Percentiles rank a stretch among this genome's conserved stretches.
These are phyloP conservation scores for Oegoconia quadripuncta DNA, from an alignment of 2,888 invertebrate species.

Conservation along the genomic window DNA sequence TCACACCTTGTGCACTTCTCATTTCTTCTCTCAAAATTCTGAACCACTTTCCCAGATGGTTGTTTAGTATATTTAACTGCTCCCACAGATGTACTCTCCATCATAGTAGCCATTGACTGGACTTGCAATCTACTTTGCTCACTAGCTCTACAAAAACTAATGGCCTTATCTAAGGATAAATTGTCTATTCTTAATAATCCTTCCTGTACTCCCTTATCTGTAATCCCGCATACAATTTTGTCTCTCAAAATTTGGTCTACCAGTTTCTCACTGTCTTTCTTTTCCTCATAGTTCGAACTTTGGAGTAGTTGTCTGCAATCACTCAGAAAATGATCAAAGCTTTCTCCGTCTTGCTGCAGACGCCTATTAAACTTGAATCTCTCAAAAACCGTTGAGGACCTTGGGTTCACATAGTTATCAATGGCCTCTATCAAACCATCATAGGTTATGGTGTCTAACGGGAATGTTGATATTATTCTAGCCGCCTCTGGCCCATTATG, in stretches of 20 bases:
- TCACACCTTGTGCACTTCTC: too few species aligned
- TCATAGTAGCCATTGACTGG: background rate
- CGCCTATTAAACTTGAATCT: background rate
- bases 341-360: background rate
- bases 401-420: background rate
- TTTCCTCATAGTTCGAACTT: background rate
- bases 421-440: background rate
- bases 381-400: background rate
- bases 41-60: too few species aligned
- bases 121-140: background rate
- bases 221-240: background rate
- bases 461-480: background rate
- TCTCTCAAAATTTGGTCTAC: background rate
- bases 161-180: background rate
- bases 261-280: background rate
- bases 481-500: conserved; percentile 1
- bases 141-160: background rate
- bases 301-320: background rate
- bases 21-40: too few species aligned
- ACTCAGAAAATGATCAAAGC: background rate
- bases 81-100: too few species aligned
- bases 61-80: too few species aligned
- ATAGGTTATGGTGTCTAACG: background rate
- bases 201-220: background rate
- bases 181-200: background rate